A percentile compares a stretch with the other conserved stretches of the same genome.
These are phyloP conservation scores for Arctocebus calabarensis DNA, from an alignment of 2,797 vertebrate species.

Conservation along the genomic window DNA sequence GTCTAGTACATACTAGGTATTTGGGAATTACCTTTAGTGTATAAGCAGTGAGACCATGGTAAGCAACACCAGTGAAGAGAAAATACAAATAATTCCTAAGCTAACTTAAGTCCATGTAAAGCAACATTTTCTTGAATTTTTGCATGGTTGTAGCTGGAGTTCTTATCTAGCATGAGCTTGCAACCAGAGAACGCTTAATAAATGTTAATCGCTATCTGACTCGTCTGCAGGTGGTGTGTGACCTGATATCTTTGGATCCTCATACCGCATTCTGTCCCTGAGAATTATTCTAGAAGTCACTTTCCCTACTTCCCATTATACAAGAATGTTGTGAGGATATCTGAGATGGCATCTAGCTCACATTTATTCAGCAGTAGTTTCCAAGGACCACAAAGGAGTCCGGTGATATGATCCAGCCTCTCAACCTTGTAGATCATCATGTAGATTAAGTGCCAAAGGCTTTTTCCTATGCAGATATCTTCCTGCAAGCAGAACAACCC, in stretches of 20 bases:
- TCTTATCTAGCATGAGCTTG: background rate
- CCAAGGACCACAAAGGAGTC: constrained; percentile 59
- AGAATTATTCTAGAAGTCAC: constrained; percentile 6
- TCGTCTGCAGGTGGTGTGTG: background rate
- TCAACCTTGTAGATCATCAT: constrained; percentile 52
- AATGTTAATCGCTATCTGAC: constrained; percentile 38
- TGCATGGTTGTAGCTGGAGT: background rate
- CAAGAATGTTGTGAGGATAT: constrained; percentile 52
- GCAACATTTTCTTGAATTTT: background rate
- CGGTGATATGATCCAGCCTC: constrained; percentile 63
- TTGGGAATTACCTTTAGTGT: background rate
- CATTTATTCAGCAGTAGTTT: constrained; percentile 51
- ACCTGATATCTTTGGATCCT: constrained; percentile 59
- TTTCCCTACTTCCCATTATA: background rate
- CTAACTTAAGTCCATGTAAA: background rate
- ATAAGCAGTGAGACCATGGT: background rate
- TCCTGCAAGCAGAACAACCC: background rate
- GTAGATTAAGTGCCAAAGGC: constrained; percentile 9
- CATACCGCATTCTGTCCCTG: background rate
- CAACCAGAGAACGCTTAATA: constrained; percentile 36
- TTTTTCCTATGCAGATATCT: constrained; percentile 63
- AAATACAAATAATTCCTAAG: background rate
- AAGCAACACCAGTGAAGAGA: background rate
- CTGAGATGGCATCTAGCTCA: constrained; percentile 56
- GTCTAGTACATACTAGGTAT: background rate